Percentiles rank a stretch among this genome's conserved stretches.
Conservation (phyloP, 2,113 vertebrate species). For the Aphyosemion australe region DNA sequence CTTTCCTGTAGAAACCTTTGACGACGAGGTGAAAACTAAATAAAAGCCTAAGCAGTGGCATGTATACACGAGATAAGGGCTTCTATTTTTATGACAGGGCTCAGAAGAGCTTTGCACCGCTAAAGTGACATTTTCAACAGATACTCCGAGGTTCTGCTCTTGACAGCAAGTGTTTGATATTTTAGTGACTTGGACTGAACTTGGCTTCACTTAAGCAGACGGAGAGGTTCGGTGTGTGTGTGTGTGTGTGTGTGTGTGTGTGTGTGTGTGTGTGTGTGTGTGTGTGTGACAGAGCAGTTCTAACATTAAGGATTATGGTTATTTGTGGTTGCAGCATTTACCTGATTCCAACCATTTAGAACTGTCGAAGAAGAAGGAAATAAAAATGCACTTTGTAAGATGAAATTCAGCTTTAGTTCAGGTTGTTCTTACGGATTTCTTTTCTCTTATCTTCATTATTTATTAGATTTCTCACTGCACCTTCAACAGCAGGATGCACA, state of each 20-base stretch:
- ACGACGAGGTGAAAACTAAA: neutral
- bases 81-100: constrained; percentile 35
- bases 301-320: constrained; percentile 19
- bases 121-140: constrained; percentile 40
- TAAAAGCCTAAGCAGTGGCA: neutral
- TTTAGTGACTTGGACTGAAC: constrained; percentile 35
- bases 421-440: too few relatives aligned
- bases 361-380: neutral
- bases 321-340: constrained; percentile 10
- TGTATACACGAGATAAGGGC: constrained; percentile 6
- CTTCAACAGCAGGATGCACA: too few relatives aligned
- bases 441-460: too few relatives aligned
- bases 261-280: neutral
- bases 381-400: neutral
- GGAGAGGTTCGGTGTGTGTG: constrained; percentile 1
- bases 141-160: constrained; percentile 11
- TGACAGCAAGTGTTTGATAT: constrained; percentile 36
- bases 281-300: constrained; percentile 11
- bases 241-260: too few relatives aligned
- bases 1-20: constrained; percentile 25
- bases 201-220: constrained; percentile 29
- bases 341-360: constrained; percentile 1
- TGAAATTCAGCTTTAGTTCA: neutral
- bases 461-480: too few relatives aligned
- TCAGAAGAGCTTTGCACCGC: constrained; percentile 10